A percentile compares a stretch with the other conserved stretches of the same genome.
Evolutionary conservation across 2,113 vertebrate species (phyloP).

Genomic region (Bombycilla garrulus): DNA sequence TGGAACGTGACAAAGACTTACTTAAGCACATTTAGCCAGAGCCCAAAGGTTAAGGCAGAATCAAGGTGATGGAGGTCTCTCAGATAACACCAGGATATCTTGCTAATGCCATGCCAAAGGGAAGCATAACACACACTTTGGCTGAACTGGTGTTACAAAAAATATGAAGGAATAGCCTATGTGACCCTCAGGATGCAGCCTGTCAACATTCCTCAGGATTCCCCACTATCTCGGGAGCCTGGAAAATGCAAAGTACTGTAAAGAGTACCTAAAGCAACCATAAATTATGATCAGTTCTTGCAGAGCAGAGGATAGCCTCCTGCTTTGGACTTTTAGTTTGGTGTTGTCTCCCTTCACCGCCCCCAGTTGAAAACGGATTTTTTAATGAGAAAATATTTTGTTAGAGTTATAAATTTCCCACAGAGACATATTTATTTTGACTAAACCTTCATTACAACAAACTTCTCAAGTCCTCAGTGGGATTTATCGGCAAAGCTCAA

Average conservation of each 20-base stretch:
- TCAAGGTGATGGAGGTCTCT: not conserved
- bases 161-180: not conserved
- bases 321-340: not conserved
- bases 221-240: not conserved
- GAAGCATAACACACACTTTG: not conserved
- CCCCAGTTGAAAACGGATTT: not conserved
- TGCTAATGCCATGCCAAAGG: not conserved
- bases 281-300: not conserved
- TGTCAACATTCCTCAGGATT: not conserved
- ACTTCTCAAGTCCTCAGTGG: not conserved
- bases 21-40: conserved; percentile 34
- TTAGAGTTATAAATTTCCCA: not conserved
- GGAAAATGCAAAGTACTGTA: not conserved
- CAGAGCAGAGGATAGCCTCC: not conserved
- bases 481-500: not conserved
- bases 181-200: not conserved
- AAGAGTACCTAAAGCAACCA: not conserved
- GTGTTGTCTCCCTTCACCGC: not conserved
- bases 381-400: not conserved
- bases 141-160: not conserved
- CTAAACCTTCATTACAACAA: not conserved
- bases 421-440: not conserved
- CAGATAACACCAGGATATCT: not conserved
- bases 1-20: conserved; percentile 53
- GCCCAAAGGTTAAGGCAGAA: not conserved